These are phyloP conservation scores for Prietella phreatophila DNA, from an alignment of 2,113 vertebrate species.

Conservation along the genomic window DNA sequence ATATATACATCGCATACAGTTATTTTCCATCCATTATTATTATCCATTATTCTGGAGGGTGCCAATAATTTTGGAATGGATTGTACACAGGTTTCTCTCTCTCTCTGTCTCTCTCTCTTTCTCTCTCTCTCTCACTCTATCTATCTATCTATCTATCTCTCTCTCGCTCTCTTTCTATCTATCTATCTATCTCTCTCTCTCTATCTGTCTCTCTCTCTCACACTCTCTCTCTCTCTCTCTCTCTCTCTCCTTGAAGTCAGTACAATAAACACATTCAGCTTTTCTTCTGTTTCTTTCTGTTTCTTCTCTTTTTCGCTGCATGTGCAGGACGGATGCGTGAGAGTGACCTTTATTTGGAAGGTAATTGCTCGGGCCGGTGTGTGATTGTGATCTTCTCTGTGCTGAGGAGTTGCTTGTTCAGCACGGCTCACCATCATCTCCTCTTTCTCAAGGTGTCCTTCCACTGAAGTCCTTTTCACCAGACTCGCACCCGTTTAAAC, in stretches of 20 bases:
- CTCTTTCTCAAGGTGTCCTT: slow-evolving; percentile 86
- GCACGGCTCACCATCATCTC: slow-evolving; percentile 89
- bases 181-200: no score
- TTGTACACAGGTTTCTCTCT: neutral
- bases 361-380: slow-evolving; percentile 81
- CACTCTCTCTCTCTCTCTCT: no score
- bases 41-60: neutral
- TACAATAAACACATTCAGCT: slow-evolving; percentile 48
- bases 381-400: slow-evolving; percentile 87
- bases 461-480: slow-evolving; percentile 89
- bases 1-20: neutral
- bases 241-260: slow-evolving; percentile 48
- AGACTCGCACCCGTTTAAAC: slow-evolving; percentile 76
- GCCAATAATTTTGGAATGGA: neutral
- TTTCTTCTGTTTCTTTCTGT: slow-evolving; percentile 17
- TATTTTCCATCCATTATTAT: neutral
- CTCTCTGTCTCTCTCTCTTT: no score
- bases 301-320: slow-evolving; percentile 13
- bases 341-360: slow-evolving; percentile 90
- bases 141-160: no score
- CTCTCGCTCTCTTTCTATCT: no score
- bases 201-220: no score
- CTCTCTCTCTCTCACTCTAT: no score
- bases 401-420: slow-evolving; percentile 88
- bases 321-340: slow-evolving; percentile 64